Base-by-base conservation (phyloP, 2,797 vertebrate genomes). In the Ceryle rudis region DNA sequence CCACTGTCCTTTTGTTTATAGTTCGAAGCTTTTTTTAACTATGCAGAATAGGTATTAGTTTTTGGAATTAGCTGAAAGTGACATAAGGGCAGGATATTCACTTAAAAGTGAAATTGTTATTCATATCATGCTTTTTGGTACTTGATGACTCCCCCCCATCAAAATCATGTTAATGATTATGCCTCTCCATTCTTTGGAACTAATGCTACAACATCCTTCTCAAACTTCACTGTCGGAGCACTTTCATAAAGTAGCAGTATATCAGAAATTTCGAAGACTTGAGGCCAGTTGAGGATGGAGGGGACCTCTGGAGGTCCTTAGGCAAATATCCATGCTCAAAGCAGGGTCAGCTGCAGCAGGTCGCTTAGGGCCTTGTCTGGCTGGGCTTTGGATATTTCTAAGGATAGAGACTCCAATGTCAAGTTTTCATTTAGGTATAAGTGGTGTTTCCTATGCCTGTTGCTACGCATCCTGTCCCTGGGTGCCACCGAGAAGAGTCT, bases 1-100 rank as follows among this genome's bases (percentile, higher is more conserved):
- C 88, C 47, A n/a, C 66, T 95, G 55, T 33, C 33, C 28, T 92
- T 89, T 89, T 94, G 54, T 90, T 95, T 90, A 70, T 49, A 84
- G 41, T 11, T 92, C 64, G 61, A 91, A 92, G 62, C 39, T 13
- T 93, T 91, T 81, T 52, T 67, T 81, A 88, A 47, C 28, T 83
- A n/a, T 79, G 51, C 6, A 3, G 51, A 78, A 54, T 83, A 81
- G 75, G 35, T 89, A 60, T 57, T 81, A 51, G 39, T 39, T 85
- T 96, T 91, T 86, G 10, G 31, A 95, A 66, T 83, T 52, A 91
- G 21, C 35, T 81, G 23, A 18, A 91, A 93, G 42, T 71, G 65
- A 86, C 37, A 66, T 60, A 85, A 85, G 3, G 16, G 69, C 46
- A 83, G 81, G 83, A 54, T 84, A 51, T 0, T 92, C 8, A 17